Conservation (phyloP, 2,888 invertebrate species). For the Ochropleura leucogaster region DNA sequence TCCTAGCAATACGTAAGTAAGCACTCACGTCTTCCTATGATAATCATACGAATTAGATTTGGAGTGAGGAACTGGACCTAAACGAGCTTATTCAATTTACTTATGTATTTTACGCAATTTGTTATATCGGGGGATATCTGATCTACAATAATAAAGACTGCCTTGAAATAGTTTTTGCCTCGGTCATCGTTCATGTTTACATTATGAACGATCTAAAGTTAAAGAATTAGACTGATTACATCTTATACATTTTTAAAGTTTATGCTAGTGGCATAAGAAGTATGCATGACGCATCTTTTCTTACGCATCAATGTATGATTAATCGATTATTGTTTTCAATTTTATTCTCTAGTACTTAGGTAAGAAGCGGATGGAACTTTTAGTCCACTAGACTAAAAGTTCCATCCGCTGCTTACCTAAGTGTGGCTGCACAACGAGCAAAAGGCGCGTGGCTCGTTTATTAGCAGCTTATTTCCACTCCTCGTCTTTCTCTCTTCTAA, state of each 20-base stretch:
- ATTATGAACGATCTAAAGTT: conserved; percentile 41
- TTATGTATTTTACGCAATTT: conserved; percentile 40
- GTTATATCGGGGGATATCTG: conserved; percentile 57
- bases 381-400: no score
- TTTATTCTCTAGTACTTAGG: no score
- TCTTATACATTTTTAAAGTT: conserved; percentile 39
- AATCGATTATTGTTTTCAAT: neutral
- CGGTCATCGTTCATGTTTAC: conserved; percentile 63
- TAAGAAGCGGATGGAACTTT: neutral
- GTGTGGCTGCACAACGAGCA: neutral
- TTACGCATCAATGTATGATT: neutral
- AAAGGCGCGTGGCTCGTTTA: neutral
- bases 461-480: neutral
- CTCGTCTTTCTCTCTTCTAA: neutral
- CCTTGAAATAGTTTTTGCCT: conserved; percentile 62
- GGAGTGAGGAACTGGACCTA: conserved; percentile 30
- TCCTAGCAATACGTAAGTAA: conserved; percentile 37
- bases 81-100: conserved; percentile 31
- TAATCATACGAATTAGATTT: conserved; percentile 37
- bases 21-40: conserved; percentile 44
- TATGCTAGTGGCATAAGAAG: neutral
- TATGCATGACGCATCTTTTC: neutral
- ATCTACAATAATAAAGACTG: conserved; percentile 45
- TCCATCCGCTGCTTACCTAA: no score
- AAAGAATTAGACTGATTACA: conserved; percentile 32